Evolutionary conservation across 2,113 vertebrate genomes (phyloP).

Genomic region (Rhea pennata): DNA sequence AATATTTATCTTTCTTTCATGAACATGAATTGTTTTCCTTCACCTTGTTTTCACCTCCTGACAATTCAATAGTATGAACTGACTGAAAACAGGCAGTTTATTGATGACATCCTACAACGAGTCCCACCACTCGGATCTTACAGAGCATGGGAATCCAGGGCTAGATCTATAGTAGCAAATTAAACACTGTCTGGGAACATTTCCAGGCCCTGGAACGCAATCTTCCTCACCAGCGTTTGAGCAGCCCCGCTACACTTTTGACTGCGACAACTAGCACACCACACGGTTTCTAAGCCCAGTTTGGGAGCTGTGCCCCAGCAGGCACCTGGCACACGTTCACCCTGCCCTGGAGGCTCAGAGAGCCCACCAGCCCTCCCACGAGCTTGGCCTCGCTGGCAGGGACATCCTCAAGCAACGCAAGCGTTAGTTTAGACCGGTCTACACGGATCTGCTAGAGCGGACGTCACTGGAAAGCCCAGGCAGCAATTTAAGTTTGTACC

Average conservation of each 20-base stretch:
- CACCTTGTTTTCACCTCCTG: not conserved
- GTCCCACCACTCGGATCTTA: not conserved
- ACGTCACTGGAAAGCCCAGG: too few relatives aligned
- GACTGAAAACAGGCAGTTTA: not conserved
- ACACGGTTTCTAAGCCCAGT: not conserved
- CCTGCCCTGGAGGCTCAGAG: not conserved
- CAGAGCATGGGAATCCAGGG: rapidly evolving
- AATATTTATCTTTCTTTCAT: not conserved
- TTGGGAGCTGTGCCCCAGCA: not conserved
- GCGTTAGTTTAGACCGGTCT: too few relatives aligned
- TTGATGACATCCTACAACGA: not conserved
- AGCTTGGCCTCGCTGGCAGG: not conserved
- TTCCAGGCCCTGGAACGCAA: not conserved
- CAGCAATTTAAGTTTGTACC: not conserved
- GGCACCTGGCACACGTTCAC: not conserved
- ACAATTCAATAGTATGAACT: not conserved
- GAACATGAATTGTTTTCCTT: not conserved
- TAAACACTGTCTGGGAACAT: not conserved
- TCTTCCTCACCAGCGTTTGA: not conserved
- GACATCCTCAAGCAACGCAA: not conserved
- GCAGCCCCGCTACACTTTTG: not conserved
- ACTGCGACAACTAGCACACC: not conserved
- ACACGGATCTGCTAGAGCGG: too few relatives aligned
- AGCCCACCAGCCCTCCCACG: not conserved
- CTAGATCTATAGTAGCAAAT: not conserved